Evolutionary conservation across 2,888 invertebrate genomes (phyloP), one percentile per base, ranked within the genome.

Genomic region (Liodrosophila aerea): DNA sequence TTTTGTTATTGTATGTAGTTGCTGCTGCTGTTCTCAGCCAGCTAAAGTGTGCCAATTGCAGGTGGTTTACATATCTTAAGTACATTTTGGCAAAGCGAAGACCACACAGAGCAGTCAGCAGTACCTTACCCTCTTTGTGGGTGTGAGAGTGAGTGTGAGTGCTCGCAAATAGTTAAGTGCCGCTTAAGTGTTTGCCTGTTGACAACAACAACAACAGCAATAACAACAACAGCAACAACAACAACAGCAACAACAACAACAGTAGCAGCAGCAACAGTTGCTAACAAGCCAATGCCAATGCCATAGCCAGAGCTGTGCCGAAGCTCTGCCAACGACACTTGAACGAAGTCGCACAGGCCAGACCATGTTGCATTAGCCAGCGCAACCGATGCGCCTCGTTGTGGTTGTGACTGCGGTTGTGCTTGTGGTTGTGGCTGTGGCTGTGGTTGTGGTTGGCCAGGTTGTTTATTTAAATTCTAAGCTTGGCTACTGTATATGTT

Each of bases 401-500:
- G 39, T 54, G 45, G 34, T 52, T 39, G 47, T 58, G 47, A 52
- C 46, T 44, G 62, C 34, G 12, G 56, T 45, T 36, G 56, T 56
- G 34, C 39, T 60, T 50, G 60, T 58, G 29, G 44, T 46, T 16
- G 61, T 63, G 27, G 57, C 40, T 36, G 43, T 40, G 30, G 46
- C 41, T 12, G 47, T 43, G 7, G 50, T 33, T 11, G 46, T 51
- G 13, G 49, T 44, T 12, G 54, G 40, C 39, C 58, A 54, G 54
- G 54, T 62, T 77, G 86, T 78, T 86, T 81, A 85, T 86, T 86
- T 78, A 86, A 85, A 86, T 85, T 85, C 85, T 85, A 85, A 86
- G 75, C 86, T 85, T 75, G 83, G 73, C 85, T 85, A 74, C 82
- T 66, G 85, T 74, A 50, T 59, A 31, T 15, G 33, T 44, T 12